phyloP scores from a whole-genome alignment of 2,113 vertebrate genomes.

The Nerophis lumbriciformis region DNA sequence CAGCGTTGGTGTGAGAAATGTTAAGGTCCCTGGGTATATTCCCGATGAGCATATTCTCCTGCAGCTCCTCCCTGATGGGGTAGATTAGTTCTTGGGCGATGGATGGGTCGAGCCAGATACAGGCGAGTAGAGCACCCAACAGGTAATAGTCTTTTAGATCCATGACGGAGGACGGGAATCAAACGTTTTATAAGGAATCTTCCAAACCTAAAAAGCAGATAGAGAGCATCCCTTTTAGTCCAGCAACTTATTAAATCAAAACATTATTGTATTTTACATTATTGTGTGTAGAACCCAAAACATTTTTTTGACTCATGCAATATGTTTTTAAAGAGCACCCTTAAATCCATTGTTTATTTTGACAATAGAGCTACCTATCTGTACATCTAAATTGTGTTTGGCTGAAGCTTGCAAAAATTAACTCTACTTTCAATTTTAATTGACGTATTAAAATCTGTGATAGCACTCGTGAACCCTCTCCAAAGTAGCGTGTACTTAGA shows the following conservation, averaged over 20 bases:
- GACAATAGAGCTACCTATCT: too few relatives aligned
- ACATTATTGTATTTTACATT: too few relatives aligned
- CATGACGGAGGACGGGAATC: slow-evolving; percentile 82
- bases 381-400: slow-evolving; percentile 13
- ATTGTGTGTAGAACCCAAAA: too few relatives aligned
- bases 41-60: slow-evolving; percentile 98
- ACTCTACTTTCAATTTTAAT: slow-evolving; percentile 23
- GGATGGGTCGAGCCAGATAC: slow-evolving; percentile 93
- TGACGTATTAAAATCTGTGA: slow-evolving; percentile 60
- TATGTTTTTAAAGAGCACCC: too few relatives aligned
- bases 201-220: slow-evolving; percentile 84
- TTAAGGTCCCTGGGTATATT: slow-evolving; percentile 99
- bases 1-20: slow-evolving; percentile 94
- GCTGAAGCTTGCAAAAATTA: slow-evolving; percentile 10
- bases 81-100: slow-evolving; percentile 98
- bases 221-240: slow-evolving; percentile 61
- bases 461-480: slow-evolving; percentile 50
- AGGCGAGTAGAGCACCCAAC: slow-evolving; percentile 90
- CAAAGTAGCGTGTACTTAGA: slow-evolving; percentile 9
- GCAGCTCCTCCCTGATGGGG: slow-evolving; percentile 96
- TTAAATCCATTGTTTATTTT: too few relatives aligned
- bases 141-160: slow-evolving; percentile 99
- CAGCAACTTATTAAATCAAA: slow-evolving; percentile 32
- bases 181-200: slow-evolving; percentile 70
- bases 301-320: too few relatives aligned